Evolutionary conservation across 1,140 invertebrate species (phyloP).

Genomic region (Phortica variegata): DNA sequence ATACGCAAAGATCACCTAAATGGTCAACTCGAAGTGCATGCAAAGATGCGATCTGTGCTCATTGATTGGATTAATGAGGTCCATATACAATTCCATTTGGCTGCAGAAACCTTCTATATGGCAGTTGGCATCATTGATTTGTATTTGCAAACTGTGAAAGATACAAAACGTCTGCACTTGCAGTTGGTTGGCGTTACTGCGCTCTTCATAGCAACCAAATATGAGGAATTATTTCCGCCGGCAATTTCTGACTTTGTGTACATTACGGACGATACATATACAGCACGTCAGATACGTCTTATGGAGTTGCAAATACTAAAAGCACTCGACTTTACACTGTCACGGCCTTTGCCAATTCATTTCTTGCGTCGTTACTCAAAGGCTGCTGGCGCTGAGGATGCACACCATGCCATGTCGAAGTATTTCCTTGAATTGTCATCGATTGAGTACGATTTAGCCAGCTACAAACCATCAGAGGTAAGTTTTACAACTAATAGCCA

Average conservation of each 20-base stretch:
- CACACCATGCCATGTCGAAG: conserved; percentile 85
- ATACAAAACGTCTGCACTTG: conserved; percentile 65
- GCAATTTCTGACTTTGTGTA: conserved; percentile 88
- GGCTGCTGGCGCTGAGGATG: conserved; percentile 65
- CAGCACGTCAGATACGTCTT: conserved; percentile 72
- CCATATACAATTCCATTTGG: conserved; percentile 81
- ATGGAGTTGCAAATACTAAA: conserved; percentile 84
- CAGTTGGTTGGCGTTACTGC: conserved; percentile 91
- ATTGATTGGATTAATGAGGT: conserved; percentile 95
- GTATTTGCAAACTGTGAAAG: conserved; percentile 77
- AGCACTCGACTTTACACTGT: conserved; percentile 77
- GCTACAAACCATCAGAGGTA: conserved; percentile 75
- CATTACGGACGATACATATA: conserved; percentile 88
- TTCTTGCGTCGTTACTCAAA: conserved; percentile 78
- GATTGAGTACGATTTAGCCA: conserved; percentile 78
- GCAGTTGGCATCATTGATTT: conserved; percentile 87
- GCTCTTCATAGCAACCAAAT: conserved; percentile 91
- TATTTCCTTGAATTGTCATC: conserved; percentile 88
- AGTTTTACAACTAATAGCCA: too few species aligned
- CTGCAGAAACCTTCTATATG: conserved; percentile 90
- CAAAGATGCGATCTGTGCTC: conserved; percentile 84
- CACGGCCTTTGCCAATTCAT: conserved; percentile 81
- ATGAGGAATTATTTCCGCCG: conserved; percentile 92
- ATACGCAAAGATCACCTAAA: conserved; percentile 64
- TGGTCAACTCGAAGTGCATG: conserved; percentile 62